Evolutionary conservation across 2,797 vertebrate species (phyloP).

Genomic region (Sebastes nivosus): DNA sequence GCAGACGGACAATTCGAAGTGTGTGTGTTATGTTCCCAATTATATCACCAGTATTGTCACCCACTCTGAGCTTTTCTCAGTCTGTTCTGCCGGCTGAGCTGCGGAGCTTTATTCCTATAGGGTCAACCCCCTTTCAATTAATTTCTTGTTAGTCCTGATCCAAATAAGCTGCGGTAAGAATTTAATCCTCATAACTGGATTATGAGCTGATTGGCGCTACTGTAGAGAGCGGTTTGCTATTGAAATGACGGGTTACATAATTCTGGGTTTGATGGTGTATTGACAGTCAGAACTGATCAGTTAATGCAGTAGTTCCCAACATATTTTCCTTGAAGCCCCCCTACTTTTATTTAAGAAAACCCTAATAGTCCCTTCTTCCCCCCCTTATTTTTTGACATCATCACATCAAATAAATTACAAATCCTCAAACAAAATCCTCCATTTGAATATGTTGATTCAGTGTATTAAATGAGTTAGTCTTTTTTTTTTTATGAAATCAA

Average conservation of each 20-base stretch:
- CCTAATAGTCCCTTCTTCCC: too few relatives aligned
- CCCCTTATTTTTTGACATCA: too few relatives aligned
- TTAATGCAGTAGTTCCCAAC: neutral
- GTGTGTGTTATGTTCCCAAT: constrained; percentile 66
- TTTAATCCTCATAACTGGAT: constrained; percentile 82
- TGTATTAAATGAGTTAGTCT: too few relatives aligned
- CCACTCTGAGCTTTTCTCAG: constrained; percentile 63
- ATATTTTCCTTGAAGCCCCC: too few relatives aligned
- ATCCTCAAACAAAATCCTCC: too few relatives aligned
- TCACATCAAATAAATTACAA: too few relatives aligned
- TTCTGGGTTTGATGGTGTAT: constrained; percentile 36
- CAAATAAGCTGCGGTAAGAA: constrained; percentile 81
- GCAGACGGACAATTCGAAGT: constrained; percentile 30
- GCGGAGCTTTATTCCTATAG: constrained; percentile 63
- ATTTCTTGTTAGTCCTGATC: constrained; percentile 79
- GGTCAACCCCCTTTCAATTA: constrained; percentile 81
- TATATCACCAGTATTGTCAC: constrained; percentile 62
- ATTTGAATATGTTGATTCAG: too few relatives aligned
- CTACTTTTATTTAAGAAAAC: too few relatives aligned
- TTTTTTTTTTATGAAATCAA: too few relatives aligned
- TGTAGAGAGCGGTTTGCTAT: constrained; percentile 60
- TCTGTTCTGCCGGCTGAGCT: constrained; percentile 65
- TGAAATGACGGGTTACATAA: constrained; percentile 60
- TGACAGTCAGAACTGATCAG: constrained; percentile 29
- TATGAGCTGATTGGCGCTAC: constrained; percentile 71